Evolutionary conservation across 1,140 invertebrate species (phyloP).

Genomic region (Cotesia vestalis): DNA sequence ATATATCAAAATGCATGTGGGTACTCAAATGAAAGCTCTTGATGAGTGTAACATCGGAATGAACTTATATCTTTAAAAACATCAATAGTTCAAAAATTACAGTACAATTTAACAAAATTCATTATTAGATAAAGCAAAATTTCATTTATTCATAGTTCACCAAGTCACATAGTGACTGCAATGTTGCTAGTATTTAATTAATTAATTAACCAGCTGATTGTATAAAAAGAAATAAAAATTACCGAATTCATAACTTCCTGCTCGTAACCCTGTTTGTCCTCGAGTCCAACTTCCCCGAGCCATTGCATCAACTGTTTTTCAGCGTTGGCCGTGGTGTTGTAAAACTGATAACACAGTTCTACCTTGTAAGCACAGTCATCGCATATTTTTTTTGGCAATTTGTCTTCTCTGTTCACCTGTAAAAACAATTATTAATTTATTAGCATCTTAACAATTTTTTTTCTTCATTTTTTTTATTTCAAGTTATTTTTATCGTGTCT

Average conservation of each 20-base stretch:
- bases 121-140: too few species aligned
- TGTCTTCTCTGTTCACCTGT: constrained; percentile 68
- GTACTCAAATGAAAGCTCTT: too few species aligned
- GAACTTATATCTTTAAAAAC: too few species aligned
- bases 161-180: too few species aligned
- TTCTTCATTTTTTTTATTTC: too few species aligned
- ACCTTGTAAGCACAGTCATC: constrained; percentile 70
- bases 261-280: constrained; percentile 61
- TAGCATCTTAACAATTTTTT: neutral
- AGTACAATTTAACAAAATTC: too few species aligned
- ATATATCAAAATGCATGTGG: too few species aligned
- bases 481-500: too few species aligned
- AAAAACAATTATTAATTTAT: constrained; percentile 44
- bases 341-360: constrained; percentile 70
- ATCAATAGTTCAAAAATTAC: too few species aligned
- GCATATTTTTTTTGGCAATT: constrained; percentile 72
- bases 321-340: constrained; percentile 67
- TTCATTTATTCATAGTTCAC: too few species aligned
- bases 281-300: constrained; percentile 62
- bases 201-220: neutral
- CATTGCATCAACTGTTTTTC: constrained; percentile 70
- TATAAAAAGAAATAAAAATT: constrained; percentile 38
- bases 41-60: too few species aligned
- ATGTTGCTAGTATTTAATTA: neutral
- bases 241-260: constrained; percentile 54